Conservation (phyloP, 2,888 invertebrate species). For the Agelastica alni region DNA sequence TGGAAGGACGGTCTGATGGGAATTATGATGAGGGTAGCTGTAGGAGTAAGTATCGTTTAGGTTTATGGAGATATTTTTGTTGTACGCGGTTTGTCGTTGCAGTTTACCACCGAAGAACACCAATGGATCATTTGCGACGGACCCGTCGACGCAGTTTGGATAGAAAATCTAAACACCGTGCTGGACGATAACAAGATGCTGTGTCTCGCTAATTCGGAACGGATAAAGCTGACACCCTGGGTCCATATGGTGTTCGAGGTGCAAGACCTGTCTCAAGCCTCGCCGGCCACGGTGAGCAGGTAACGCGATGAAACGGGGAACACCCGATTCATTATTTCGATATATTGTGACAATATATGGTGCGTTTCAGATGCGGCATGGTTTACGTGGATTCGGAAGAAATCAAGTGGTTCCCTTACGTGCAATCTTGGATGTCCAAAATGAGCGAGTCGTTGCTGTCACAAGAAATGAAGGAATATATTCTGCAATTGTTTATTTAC, state of each 20-base stretch:
- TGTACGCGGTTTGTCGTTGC: constrained; percentile 25
- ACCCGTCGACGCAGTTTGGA: constrained; percentile 92
- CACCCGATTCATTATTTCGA: too few species aligned
- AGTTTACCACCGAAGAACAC: constrained; percentile 66
- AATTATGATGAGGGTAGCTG: constrained; percentile 64
- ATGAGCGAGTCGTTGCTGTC: constrained; percentile 59
- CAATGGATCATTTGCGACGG: constrained; percentile 93
- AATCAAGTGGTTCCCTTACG: constrained; percentile 78
- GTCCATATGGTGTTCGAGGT: constrained; percentile 90
- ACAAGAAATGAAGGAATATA: constrained; percentile 65
- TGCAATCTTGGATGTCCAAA: constrained; percentile 74
- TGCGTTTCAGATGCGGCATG: constrained; percentile 75
- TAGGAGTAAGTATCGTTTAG: constrained; percentile 59
- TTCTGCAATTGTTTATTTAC: constrained; percentile 67
- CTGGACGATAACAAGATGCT: constrained; percentile 93
- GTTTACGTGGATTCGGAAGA: constrained; percentile 87
- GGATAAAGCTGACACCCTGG: constrained; percentile 85
- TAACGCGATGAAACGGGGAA: too few species aligned
- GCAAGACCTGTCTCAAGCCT: constrained; percentile 84
- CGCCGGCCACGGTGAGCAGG: constrained; percentile 85
- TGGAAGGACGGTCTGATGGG: constrained; percentile 91
- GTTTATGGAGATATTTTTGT: too few species aligned
- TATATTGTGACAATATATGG: not conserved
- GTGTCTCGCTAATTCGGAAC: constrained; percentile 87
- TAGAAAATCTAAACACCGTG: constrained; percentile 92